Base-by-base conservation (phyloP, 2,797 vertebrate species). In the Yasuhikotakia modesta region DNA sequence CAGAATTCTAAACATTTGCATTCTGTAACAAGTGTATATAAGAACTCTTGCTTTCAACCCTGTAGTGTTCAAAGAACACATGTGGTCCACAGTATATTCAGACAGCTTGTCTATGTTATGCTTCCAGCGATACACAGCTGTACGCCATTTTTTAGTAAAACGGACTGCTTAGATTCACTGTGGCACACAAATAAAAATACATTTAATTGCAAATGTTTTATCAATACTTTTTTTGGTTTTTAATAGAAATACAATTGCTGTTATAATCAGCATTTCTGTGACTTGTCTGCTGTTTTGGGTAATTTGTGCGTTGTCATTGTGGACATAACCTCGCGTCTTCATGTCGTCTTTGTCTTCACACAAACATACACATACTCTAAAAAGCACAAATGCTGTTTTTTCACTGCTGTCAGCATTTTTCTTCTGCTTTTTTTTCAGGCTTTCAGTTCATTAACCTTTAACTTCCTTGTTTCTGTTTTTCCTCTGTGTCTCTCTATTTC, bases 401-500 rank as follows among this genome's bases (percentile, higher is more conserved):
- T 73, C 74, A 63, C 82, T 82, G 76, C 85, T 87, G 79, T 78
- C 79, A 82, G 73, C 87, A 86, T 77, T 73, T 73, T 45, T 86
- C 79, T 85, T 86, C 79, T 71, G 70, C 72, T 75, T 86, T 83
- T 35, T 83, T 70, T 80, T 43, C 68, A 12, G 64, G 83, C 85
- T 85, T 85, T 78, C 63, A 85, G 52, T 80, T 81, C 87, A 90
- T 91, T 90, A 85, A 65, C 84, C 70, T 85, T 87, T 87, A 83
- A 45, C 53, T 83, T 84, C 70, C 79, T 80, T 81, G 45, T 78
- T 72, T 73, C 52, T 72, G 35, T 76, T 39, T 72, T 60, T 64
- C 48, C 72, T 19, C 14, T 70, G 35, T 39, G 14, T 76, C 19
- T 52, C 30, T 83, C 67, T 77, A 2, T 76, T 81, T 79, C 61